phyloP scores from a whole-genome alignment of 2,797 vertebrate species.

The Calcarius lapponicus region DNA sequence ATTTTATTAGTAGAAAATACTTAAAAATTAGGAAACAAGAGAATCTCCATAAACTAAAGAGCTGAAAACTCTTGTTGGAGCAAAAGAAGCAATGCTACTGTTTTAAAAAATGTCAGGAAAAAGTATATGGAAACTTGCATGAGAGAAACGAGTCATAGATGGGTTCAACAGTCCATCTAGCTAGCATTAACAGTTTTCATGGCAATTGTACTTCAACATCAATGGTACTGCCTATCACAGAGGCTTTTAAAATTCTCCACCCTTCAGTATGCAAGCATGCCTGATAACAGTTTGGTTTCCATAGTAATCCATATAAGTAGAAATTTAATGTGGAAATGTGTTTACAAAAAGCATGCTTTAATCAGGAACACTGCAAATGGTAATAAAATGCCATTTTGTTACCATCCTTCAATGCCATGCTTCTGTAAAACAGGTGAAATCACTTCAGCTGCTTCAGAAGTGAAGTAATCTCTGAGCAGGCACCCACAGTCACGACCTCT shows the following conservation, averaged over 20 bases:
- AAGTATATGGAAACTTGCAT: not conserved
- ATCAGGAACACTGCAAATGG: not conserved
- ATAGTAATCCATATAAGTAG: constrained; percentile 53
- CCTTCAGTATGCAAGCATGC: not conserved
- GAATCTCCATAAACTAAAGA: not conserved
- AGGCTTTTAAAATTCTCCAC: not conserved
- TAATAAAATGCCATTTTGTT: not conserved
- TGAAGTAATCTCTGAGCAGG: not conserved
- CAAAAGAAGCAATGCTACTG: not conserved
- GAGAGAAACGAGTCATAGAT: not conserved
- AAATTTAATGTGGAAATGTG: constrained; percentile 34
- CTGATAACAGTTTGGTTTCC: constrained; percentile 34
- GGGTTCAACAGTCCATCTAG: not conserved
- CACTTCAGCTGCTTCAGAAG: not conserved
- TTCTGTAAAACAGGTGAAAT: not conserved
- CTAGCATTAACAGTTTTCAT: not conserved
- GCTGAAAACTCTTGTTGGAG: not conserved
- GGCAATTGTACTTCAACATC: not conserved
- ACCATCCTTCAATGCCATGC: not conserved
- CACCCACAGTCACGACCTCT: accelerated
- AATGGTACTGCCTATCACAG: not conserved
- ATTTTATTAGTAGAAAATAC: not conserved
- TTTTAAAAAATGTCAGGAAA: not conserved
- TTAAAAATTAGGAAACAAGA: not conserved
- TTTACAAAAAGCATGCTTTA: constrained; percentile 19